phyloP scores from a whole-genome alignment of 2,888 invertebrate genomes.

The Vandiemenella viatica region DNA sequence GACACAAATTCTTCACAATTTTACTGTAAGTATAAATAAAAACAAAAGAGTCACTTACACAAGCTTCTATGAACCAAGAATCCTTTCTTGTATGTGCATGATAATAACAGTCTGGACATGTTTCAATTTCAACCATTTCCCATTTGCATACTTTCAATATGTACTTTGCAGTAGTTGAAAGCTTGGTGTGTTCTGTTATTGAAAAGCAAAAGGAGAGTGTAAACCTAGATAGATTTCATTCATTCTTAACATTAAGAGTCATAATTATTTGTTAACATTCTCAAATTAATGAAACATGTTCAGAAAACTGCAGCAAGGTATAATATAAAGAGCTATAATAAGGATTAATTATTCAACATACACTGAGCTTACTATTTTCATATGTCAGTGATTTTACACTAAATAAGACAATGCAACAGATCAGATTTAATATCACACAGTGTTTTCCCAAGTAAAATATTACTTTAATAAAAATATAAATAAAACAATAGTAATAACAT shows the following conservation, averaged over 20 bases:
- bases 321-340: no score
- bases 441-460: no score
- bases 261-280: neutral
- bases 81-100: conserved; percentile 66
- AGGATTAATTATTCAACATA: neutral
- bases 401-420: no score
- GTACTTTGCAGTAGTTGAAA: conserved; percentile 59
- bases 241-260: no score
- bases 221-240: neutral
- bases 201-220: conserved; percentile 7
- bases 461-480: no score
- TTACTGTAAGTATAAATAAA: no score
- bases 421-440: no score
- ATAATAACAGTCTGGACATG: conserved; percentile 82
- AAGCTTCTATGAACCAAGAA: conserved; percentile 85
- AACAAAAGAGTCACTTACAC: conserved; percentile 45
- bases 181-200: conserved; percentile 54
- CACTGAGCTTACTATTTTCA: no score
- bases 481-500: no score
- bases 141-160: conserved; percentile 72
- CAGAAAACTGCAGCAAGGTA: neutral
- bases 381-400: no score
- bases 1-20: no score
- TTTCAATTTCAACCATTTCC: conserved; percentile 84
- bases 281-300: neutral